phyloP scores from a whole-genome alignment of 2,797 vertebrate genomes.

The Harpagifer antarcticus region DNA sequence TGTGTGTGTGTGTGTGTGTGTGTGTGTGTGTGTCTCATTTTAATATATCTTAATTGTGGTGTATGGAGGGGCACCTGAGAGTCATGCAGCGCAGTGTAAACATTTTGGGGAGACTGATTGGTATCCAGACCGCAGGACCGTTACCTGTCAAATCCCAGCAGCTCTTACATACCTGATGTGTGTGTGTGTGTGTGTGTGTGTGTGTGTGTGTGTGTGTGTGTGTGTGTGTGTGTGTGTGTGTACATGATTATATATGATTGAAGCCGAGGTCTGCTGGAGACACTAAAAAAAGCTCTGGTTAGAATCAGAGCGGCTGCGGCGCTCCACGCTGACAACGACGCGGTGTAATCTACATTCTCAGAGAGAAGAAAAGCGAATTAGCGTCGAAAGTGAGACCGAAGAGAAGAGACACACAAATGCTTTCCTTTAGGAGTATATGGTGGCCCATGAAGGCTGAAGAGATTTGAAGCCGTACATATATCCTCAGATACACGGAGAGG shows the following conservation, averaged over 20 bases:
- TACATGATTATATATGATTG: constrained; percentile 80
- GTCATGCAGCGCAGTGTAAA: constrained; percentile 75
- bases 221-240: constrained; percentile 46
- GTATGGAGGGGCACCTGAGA: constrained; percentile 74
- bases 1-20: neutral
- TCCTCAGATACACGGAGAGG: neutral
- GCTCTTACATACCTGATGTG: constrained; percentile 76
- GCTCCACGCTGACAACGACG: constrained; percentile 76
- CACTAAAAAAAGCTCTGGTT: constrained; percentile 81
- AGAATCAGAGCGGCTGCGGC: constrained; percentile 77
- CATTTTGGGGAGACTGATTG: constrained; percentile 81
- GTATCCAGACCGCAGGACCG: constrained; percentile 84
- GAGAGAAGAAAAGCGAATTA: constrained; percentile 53
- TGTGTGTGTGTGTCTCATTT: constrained; percentile 58
- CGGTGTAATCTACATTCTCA: constrained; percentile 70
- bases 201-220: constrained; percentile 53
- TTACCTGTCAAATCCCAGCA: constrained; percentile 80
- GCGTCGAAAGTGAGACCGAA: constrained; percentile 64
- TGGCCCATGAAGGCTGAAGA: constrained; percentile 15
- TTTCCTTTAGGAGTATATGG: constrained; percentile 38
- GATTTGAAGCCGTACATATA: constrained; percentile 14
- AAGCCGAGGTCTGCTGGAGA: constrained; percentile 71
- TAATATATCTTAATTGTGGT: constrained; percentile 72
- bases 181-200: constrained; percentile 47
- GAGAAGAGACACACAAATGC: constrained; percentile 67